These are phyloP conservation scores for Drosophila mettleri DNA, from an alignment of 2,888 invertebrate genomes.

Conservation along the genomic window DNA sequence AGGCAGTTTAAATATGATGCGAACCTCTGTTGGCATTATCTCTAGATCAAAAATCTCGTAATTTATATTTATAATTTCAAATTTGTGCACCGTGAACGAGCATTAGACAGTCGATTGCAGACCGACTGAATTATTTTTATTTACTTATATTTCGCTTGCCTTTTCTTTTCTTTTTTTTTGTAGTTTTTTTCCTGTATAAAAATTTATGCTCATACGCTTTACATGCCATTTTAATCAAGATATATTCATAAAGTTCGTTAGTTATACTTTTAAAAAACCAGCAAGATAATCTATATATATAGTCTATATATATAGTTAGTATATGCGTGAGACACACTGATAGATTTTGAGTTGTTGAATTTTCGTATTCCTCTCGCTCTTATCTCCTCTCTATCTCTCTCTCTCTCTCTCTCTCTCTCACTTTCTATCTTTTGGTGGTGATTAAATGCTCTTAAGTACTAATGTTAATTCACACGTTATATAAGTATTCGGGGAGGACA, in stretches of 20 bases:
- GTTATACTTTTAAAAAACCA: slow-evolving; percentile 45
- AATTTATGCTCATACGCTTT: slow-evolving; percentile 27
- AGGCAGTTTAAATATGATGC: too few relatives aligned
- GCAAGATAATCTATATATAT: slow-evolving; percentile 33
- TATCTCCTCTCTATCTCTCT: neutral
- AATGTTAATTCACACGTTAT: slow-evolving; percentile 31
- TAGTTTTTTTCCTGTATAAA: slow-evolving; percentile 51
- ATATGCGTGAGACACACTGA: slow-evolving; percentile 21
- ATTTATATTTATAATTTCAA: too few relatives aligned
- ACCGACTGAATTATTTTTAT: neutral
- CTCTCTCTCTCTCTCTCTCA: neutral
- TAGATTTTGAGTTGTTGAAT: slow-evolving; percentile 13
- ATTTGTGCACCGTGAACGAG: neutral
- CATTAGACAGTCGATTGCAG: neutral
- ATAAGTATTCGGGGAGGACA: slow-evolving; percentile 3
- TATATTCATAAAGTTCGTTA: slow-evolving; percentile 36
- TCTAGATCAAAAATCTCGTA: too few relatives aligned
- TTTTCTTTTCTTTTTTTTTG: slow-evolving; percentile 26
- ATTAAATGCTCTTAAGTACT: slow-evolving; percentile 7
- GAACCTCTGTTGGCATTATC: too few relatives aligned
- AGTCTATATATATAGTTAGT: slow-evolving; percentile 4
- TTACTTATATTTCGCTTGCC: neutral
- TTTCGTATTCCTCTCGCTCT: neutral
- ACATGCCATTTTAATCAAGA: slow-evolving; percentile 16
- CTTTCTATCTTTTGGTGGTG: slow-evolving; percentile 11